Evolutionary conservation across 2,113 vertebrate genomes (phyloP).

Genomic region (Pomatostomus ruficeps): DNA sequence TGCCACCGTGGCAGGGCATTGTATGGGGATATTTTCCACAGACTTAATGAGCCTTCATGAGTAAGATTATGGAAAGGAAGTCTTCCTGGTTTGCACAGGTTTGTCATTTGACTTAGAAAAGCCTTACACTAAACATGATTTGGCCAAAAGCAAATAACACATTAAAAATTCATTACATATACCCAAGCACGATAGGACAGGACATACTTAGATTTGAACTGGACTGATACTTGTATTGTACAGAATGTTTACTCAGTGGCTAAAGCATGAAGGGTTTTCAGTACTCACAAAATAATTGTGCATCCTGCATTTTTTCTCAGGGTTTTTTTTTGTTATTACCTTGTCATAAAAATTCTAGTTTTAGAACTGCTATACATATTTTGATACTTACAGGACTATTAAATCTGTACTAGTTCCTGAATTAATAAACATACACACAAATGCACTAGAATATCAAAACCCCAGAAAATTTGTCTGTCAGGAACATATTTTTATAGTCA

Average conservation of each 20-base stretch:
- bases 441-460: neutral
- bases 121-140: neutral
- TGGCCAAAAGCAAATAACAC: constrained; percentile 16
- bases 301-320: neutral
- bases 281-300: constrained; percentile 18
- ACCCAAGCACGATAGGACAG: neutral
- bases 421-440: constrained; percentile 16
- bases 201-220: constrained; percentile 26
- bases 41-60: neutral
- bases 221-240: neutral
- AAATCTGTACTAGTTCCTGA: constrained; percentile 30
- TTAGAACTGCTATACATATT: constrained; percentile 36
- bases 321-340: neutral
- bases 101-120: neutral
- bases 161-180: constrained; percentile 42
- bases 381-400: constrained; percentile 42
- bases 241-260: constrained; percentile 12
- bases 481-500: neutral
- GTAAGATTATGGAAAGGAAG: neutral
- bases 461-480: neutral
- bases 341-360: constrained; percentile 39
- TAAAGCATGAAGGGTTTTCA: constrained; percentile 15
- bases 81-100: neutral
- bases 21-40: neutral
- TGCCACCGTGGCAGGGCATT: rapidly evolving